These are phyloP conservation scores for Phaonia tiefii DNA, from an alignment of 2,888 invertebrate species.

Conservation along the genomic window DNA sequence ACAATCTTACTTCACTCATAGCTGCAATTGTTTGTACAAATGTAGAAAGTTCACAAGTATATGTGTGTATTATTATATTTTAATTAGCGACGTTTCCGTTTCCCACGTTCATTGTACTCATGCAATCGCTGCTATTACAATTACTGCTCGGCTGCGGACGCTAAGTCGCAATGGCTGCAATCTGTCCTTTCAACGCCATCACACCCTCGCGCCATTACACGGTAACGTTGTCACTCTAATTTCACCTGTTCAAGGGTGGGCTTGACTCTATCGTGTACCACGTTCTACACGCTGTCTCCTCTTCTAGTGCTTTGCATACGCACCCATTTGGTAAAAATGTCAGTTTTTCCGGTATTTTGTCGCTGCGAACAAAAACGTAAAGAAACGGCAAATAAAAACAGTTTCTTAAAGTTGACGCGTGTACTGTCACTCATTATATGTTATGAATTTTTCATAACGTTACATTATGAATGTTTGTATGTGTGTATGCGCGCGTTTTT, in stretches of 20 bases:
- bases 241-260: neutral
- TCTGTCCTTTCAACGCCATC: conserved; percentile 25
- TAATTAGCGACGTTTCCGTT: conserved; percentile 64
- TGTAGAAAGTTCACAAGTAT: too few relatives aligned
- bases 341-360: conserved; percentile 70
- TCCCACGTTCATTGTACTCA: conserved; percentile 44
- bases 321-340: conserved; percentile 73
- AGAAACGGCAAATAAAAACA: neutral
- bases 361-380: conserved; percentile 39
- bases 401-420: conserved; percentile 72
- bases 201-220: conserved; percentile 21
- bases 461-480: conserved; percentile 19
- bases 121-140: neutral
- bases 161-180: conserved; percentile 9
- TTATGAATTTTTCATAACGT: conserved; percentile 77
- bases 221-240: conserved; percentile 28
- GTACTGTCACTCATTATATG: conserved; percentile 76
- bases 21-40: neutral
- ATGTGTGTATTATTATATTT: conserved; percentile 58
- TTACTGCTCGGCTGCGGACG: neutral
- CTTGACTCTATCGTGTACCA: neutral
- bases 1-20: too few relatives aligned
- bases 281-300: neutral
- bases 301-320: conserved; percentile 71
- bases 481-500: conserved; percentile 35